Percentiles rank a stretch among this genome's conserved stretches.
phyloP scores from a whole-genome alignment of 2,797 vertebrate species.

The Setipinna tenuifilis region DNA sequence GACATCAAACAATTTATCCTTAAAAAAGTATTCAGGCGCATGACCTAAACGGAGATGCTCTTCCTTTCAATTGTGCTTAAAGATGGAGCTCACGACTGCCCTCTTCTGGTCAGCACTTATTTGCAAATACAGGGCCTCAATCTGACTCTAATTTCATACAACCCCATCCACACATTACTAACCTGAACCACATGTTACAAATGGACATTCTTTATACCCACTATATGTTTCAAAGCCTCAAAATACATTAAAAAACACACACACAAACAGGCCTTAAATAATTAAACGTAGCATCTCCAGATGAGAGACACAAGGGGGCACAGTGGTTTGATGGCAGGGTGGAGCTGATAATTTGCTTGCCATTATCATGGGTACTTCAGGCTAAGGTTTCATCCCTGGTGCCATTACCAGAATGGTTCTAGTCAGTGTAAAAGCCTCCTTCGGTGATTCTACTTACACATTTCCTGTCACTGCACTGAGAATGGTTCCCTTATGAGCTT shows the following conservation, averaged over 20 bases:
- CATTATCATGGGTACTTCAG: not conserved
- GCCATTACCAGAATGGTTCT: not conserved
- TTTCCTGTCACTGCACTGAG: no score
- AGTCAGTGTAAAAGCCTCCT: not conserved
- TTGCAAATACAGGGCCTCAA: not conserved
- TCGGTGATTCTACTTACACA: not conserved
- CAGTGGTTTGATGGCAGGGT: not conserved
- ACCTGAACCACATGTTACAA: not conserved
- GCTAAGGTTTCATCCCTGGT: not conserved
- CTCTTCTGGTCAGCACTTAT: not conserved
- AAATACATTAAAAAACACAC: not conserved
- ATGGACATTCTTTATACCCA: not conserved
- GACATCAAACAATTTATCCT: no score
- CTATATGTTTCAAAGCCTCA: not conserved
- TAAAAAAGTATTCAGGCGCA: no score
- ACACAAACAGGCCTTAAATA: not conserved
- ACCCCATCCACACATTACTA: not conserved
- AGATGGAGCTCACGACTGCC: not conserved
- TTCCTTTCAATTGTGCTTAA: no score
- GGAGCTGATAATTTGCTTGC: not conserved
- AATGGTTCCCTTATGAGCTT: no score
- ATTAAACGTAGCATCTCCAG: not conserved
- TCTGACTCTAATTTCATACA: not conserved
- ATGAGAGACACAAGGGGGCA: no score
- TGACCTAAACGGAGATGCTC: no score